Evolutionary conservation across 1,140 invertebrate species (phyloP), one percentile per base, ranked within the genome.

Genomic region (Eumaeus atala): DNA sequence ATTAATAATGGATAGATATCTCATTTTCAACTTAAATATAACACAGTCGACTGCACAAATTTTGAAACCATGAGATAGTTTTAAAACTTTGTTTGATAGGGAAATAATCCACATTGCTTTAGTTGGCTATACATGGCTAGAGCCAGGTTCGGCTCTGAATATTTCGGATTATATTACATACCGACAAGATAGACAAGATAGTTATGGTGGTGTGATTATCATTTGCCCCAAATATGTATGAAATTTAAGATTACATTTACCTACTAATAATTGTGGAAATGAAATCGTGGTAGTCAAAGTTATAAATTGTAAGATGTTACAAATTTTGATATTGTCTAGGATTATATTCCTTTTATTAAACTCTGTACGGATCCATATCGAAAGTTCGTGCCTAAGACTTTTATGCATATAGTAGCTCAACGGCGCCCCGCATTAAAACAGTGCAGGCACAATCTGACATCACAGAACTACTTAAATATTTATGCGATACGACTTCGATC

Each of bases 181-280:
- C 17, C 55, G 64, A 21, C 35, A 47, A 11, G 64, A 70, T 37
- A 34, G 59, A 40, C 3, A 28, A 8, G 61, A 70, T 18, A 53
- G 49, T n/a, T 67, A 66, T 44, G 64, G 64, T 1, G 64, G 64
- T 0, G 58, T 70, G n/a, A 64, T 64, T 1, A 55, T 67, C 16
- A 18, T 63, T 9, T 16, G 18, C 3, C 64, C 67, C 59, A 62
- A 59, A 38, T 66, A 61, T 5, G 44, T 64, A 18, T 54, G 51
- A 50, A 16, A 57, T 14, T 9, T n/a, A n/a, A n/a, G n/a, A n/a
- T n/a, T n/a, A n/a, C n/a, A n/a, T 48, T 3, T 53, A 10, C 35
- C 10, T 51, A 58, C 58, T 55, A 51, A 9, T n/a, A n/a, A n/a
- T n/a, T n/a, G n/a, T 50, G 58, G 42, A 6, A 64, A 60, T 8